Conservation (phyloP, 2,888 invertebrate species). For the Diaperis boleti region DNA sequence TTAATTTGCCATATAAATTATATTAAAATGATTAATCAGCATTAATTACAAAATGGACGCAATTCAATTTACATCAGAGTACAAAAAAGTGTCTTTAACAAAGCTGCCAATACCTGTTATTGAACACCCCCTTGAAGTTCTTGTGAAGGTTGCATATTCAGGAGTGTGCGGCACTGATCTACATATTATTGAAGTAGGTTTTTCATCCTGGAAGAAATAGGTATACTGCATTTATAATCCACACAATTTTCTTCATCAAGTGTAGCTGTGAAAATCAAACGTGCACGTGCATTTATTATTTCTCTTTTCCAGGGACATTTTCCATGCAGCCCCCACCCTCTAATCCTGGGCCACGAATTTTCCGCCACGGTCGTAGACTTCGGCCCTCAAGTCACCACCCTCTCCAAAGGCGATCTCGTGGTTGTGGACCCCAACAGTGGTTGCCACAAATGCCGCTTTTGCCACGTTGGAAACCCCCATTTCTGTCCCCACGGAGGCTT, state of each 20-base stretch:
- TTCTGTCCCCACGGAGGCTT: slow-evolving; percentile 71
- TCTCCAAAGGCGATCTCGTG: slow-evolving; percentile 74
- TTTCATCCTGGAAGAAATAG: background rate
- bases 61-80: slow-evolving; percentile 65
- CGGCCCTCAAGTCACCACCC: slow-evolving; percentile 68
- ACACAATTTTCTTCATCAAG: background rate
- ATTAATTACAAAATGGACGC: slow-evolving; percentile 68
- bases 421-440: slow-evolving; percentile 76
- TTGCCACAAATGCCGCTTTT: slow-evolving; percentile 71
- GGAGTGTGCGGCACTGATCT: slow-evolving; percentile 80
- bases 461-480: slow-evolving; percentile 73
- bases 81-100: slow-evolving; percentile 65
- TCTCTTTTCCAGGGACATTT: slow-evolving; percentile 71
- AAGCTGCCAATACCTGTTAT: slow-evolving; percentile 67
- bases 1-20: background rate
- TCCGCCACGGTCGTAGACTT: slow-evolving; percentile 70
- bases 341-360: slow-evolving; percentile 76
- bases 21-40: background rate
- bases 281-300: background rate
- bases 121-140: slow-evolving; percentile 69
- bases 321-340: slow-evolving; percentile 69
- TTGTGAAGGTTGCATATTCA: slow-evolving; percentile 74
- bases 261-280: background rate
- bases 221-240: too few relatives aligned
- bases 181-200: slow-evolving; percentile 74